Evolutionary conservation across 2,113 vertebrate genomes (phyloP).

Genomic region (Oncorhynchus kisutch): DNA sequence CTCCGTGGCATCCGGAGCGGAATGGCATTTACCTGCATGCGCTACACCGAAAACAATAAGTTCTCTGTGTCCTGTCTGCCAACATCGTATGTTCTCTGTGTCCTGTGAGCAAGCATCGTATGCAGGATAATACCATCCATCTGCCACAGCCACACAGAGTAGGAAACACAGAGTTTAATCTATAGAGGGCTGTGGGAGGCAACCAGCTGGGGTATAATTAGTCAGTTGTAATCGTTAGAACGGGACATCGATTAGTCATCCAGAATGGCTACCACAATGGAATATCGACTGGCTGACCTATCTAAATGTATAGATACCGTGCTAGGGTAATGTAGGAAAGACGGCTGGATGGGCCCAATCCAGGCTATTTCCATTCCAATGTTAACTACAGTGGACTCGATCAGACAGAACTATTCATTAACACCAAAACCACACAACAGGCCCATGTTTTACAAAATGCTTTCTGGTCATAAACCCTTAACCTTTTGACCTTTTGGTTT

Average conservation of each 20-base stretch:
- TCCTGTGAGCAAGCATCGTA: neutral
- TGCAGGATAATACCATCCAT: neutral
- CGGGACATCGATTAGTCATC: slow-evolving; percentile 13
- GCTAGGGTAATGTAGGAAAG: neutral
- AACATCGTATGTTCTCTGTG: neutral
- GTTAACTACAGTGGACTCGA: slow-evolving; percentile 12
- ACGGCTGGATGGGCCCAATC: neutral
- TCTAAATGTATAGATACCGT: neutral
- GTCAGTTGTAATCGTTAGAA: slow-evolving; percentile 5
- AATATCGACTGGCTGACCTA: neutral
- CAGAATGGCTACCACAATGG: neutral
- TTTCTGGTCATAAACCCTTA: slow-evolving; percentile 45
- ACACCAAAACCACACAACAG: neutral
- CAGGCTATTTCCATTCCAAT: slow-evolving; percentile 29
- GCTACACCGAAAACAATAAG: too few relatives aligned
- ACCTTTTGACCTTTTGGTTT: slow-evolving; percentile 53
- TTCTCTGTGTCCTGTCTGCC: neutral
- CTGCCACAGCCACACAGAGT: neutral
- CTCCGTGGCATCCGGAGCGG: too few relatives aligned
- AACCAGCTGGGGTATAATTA: slow-evolving; percentile 11
- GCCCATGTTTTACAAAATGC: slow-evolving; percentile 17
- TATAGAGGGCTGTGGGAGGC: neutral
- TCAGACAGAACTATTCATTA: slow-evolving; percentile 12
- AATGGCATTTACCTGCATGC: too few relatives aligned
- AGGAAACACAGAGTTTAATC: neutral